Base-by-base conservation (phyloP, 2,888 invertebrate genomes). In the Cantharis nigra region DNA sequence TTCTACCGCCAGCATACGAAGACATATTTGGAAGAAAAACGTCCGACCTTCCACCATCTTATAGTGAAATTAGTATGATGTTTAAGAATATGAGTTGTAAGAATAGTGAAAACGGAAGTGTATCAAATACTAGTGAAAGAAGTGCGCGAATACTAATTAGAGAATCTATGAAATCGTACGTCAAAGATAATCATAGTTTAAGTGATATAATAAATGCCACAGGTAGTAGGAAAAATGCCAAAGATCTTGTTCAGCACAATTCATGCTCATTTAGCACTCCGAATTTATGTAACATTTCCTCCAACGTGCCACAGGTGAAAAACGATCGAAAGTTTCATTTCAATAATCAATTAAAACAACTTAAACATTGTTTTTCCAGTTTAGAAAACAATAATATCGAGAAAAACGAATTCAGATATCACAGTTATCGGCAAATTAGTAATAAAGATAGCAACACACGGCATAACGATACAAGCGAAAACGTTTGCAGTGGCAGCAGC, bases 1-100 rank as follows among this genome's bases (percentile, higher is more conserved):
- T 89, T 64, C 89, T 90, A 3, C 91, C 91, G 0, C 91, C 91
- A 0, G 88, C 90, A 0, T 91, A 91, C 82, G 90, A 91, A 71
- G 90, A 90, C 78, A 90, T 91, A 75, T 90, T 90, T 79, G 90
- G 90, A 11, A 82, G 82, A 18, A 83, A 83, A 76, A 83, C 77
- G 13, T 81, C 81, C 49, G 88, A 88, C 79, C 83, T 88, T 72
- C 88, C 87, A 10, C 88, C 87, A 9, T 87, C 88, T 7, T 89
- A 89, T 82, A 88, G 88, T 81, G 87, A 88, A 81, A 82, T 87
- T 64, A 87, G 86, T 81, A 79, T 87, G 13, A 84, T 84, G 82
- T 81, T 85, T 70, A 83, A 82, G 33, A 78, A 75, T 23, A 69
- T 78, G 69, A 78, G 75, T 63, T 71, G 28, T 20, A 64, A 71